Base-by-base conservation (phyloP, 2,113 vertebrate species). In the Triplophysa siluroides region DNA sequence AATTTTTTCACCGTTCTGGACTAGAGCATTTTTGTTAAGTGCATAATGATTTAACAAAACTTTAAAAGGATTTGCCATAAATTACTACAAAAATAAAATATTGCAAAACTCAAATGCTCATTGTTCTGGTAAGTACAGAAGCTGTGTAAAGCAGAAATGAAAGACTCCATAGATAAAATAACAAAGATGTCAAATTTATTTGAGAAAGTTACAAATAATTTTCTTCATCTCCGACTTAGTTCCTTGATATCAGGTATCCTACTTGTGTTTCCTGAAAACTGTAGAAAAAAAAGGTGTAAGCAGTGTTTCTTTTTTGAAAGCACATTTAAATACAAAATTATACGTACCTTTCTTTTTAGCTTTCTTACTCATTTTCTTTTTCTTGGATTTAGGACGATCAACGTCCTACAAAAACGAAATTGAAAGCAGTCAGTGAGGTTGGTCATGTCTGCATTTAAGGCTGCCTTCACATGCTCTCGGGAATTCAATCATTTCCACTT, bases 311-410 rank as follows among this genome's bases (percentile, higher is more conserved):
- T 43, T 33, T 16, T 10, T 38, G 7, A 33, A 78, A 16, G n/a
- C 2, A 63, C 12, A 5, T 16, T 41, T 41, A 24, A 65, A 61
- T 67, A 56, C 29, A 8, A 61, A 19, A 26, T 12, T 41, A 38
- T 24, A 12, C 87, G 87, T 73, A 93, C 92, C 87, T 84, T 67
- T 92, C 85, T 90, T 93, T 87, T 93, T 93, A 13, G 88, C 92
- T 67, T 87, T 92, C 83, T 93, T 93, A 88, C 91, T 88, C 18
- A 87, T 23, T 84, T 92, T 93, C 88, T 91, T 94, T 54, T 93
- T 94, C 87, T 89, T 91, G 54, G 92, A 86, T 12, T 83, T 84
- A 14, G 74, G 8, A 74, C 45, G 72, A 10, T 88, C 90, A 0
- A 76, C 81, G 16, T 88, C 89, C 92, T 94, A 82, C 12, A 54